Evolutionary conservation across 2,888 invertebrate genomes (phyloP), one percentile per base, ranked within the genome.

Genomic region (Scaptodrosophila latifasciaeformis): DNA sequence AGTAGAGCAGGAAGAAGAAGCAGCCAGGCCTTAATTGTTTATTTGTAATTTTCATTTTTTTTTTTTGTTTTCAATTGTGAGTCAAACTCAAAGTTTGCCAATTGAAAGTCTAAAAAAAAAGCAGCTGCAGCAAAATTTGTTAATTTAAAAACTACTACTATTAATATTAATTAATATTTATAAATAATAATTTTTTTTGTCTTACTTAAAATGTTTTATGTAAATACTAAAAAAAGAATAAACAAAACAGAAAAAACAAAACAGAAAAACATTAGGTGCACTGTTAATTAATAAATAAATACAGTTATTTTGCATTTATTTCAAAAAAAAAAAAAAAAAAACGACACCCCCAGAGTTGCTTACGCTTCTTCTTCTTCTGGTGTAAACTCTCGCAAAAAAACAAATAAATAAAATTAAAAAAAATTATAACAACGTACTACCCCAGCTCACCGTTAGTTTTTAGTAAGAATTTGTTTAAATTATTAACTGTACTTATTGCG

Each of bases 401-500:
- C 40, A 19, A 29, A 12, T 42, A 21, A 43, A 34, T 34, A 34
- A 34, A 13, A 10, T n/a, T 43, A 50, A 43, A 35, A 17, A 29
- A 15, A 44, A 40, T 40, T 40, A 17, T 9, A 40, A 40, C 21
- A 44, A 17, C n/a, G n/a, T n/a, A n/a, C n/a, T n/a, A n/a, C 12
- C 10, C 9, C 46, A 35, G 62, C 46, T 54, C 49, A 59, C 53
- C 49, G 48, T 52, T 51, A 64, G 65, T 54, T 55, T n/a, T n/a
- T 65, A 57, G 62, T 51, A 43, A 35, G 65, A 56, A 48, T 66
- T 51, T 66, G 60, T 74, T 76, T 81, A 71, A 77, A 83, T 82
- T 83, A 82, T 83, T 82, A 81, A 82, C 72, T 74, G 82, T 83
- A 82, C 82, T 82, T 82, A 82, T 71, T 66, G 62, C 60, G n/a